Evolutionary conservation across 2,113 vertebrate species (phyloP).

Genomic region (Pimephales promelas): DNA sequence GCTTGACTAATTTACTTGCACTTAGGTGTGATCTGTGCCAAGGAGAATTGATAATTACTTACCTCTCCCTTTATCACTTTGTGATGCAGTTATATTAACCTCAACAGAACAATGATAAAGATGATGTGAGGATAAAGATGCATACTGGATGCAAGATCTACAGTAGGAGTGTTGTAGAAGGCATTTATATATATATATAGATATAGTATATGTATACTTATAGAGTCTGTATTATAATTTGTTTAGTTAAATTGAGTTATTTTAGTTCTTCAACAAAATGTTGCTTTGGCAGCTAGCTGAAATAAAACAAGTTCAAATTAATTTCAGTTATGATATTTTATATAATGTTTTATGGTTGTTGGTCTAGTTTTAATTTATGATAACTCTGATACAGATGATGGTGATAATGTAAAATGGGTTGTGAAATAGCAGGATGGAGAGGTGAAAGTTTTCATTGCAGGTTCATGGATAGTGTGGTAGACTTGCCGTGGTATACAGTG

Average conservation of each 20-base stretch:
- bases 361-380: too few species aligned
- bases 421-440: too few species aligned
- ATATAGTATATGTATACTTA: too few species aligned
- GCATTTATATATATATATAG: not conserved
- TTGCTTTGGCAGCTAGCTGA: too few species aligned
- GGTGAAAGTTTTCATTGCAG: too few species aligned
- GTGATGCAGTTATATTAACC: constrained; percentile 31
- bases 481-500: too few species aligned
- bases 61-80: constrained; percentile 50
- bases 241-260: not conserved
- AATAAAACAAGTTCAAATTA: too few species aligned
- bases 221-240: not conserved
- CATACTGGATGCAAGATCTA: not conserved
- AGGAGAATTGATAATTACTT: constrained; percentile 57
- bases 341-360: too few species aligned
- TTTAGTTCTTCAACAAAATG: not conserved
- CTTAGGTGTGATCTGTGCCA: constrained; percentile 57
- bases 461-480: too few species aligned
- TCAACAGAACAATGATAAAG: constrained; percentile 4
- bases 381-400: too few species aligned
- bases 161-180: not conserved
- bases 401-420: too few species aligned
- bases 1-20: constrained; percentile 56
- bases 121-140: not conserved
- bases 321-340: too few species aligned